A percentile compares a stretch with the other conserved stretches of the same genome.
phyloP scores from a whole-genome alignment of 2,888 invertebrate species.

The Villa cingulata region DNA sequence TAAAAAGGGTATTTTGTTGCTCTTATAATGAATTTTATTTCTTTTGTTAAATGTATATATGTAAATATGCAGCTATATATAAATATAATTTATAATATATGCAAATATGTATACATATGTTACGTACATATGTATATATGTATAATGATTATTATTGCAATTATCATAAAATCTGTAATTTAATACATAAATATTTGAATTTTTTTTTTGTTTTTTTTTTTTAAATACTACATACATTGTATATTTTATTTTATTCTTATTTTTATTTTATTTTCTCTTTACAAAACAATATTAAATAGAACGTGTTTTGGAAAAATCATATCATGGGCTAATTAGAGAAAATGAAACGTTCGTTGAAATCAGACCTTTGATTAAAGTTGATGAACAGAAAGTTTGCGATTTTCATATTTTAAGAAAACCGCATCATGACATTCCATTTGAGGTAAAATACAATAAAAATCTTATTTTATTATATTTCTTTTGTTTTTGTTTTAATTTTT shows the following conservation, averaged over 20 bases:
- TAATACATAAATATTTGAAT: too few relatives aligned
- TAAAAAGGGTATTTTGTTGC: too few relatives aligned
- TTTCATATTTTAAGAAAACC: conserved; percentile 85
- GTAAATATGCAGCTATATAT: too few relatives aligned
- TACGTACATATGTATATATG: too few relatives aligned
- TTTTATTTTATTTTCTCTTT: neutral
- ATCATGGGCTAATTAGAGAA: conserved; percentile 84
- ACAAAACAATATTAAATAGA: conserved; percentile 21
- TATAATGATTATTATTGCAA: too few relatives aligned
- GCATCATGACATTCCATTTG: conserved; percentile 87
- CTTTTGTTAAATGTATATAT: too few relatives aligned
- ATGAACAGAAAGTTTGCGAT: conserved; percentile 69
- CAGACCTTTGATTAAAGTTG: conserved; percentile 77
- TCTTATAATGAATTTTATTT: too few relatives aligned
- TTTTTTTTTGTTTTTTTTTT: neutral
- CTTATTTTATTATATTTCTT: neutral
- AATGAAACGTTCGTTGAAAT: conserved; percentile 87
- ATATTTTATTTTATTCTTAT: neutral
- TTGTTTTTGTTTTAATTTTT: neutral
- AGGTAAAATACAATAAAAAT: conserved; percentile 38
- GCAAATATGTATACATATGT: too few relatives aligned
- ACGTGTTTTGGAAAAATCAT: conserved; percentile 61
- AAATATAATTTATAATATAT: too few relatives aligned
- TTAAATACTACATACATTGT: neutral
- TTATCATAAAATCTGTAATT: too few relatives aligned